phyloP scores from a whole-genome alignment of 53 echinoderm and acorn worm species.

The Holothuria scabra region DNA sequence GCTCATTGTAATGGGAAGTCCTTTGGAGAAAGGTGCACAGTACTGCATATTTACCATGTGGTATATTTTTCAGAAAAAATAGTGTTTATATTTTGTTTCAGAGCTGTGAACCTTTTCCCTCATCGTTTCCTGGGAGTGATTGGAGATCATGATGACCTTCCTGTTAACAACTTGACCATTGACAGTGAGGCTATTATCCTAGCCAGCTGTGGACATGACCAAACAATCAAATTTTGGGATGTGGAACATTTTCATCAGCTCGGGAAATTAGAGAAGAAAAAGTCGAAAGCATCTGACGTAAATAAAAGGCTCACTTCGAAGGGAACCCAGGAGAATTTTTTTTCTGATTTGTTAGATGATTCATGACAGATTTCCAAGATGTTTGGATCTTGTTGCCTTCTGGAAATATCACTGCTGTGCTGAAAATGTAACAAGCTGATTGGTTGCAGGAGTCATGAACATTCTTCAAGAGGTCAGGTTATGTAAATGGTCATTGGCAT shows the following conservation, averaged over 20 bases:
- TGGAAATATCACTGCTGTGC: no score
- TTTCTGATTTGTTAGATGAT: conserved; percentile 55
- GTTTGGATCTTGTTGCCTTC: no score
- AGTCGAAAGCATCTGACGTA: conserved; percentile 72
- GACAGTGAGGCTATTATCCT: conserved; percentile 66
- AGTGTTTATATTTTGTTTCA: conserved; percentile 1
- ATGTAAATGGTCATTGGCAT: no score
- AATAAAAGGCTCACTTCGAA: conserved; percentile 71
- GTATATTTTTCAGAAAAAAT: no score
- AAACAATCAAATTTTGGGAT: conserved; percentile 95
- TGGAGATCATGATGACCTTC: conserved; percentile 89
- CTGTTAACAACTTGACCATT: conserved; percentile 75
- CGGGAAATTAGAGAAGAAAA: conserved; percentile 67
- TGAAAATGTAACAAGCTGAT: no score
- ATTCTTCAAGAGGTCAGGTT: no score
- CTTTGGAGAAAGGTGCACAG: no score
- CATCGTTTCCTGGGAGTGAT: conserved; percentile 87
- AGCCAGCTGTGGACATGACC: conserved; percentile 85
- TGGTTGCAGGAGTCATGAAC: no score
- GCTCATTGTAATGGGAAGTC: no score
- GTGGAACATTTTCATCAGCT: conserved; percentile 77
- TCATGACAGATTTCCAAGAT: no score
- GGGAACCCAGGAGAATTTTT: conserved; percentile 92
- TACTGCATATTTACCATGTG: no score
- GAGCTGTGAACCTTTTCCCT: conserved; percentile 87